Base-by-base conservation (phyloP, 2,888 invertebrate genomes). In the Junonia oenone region DNA sequence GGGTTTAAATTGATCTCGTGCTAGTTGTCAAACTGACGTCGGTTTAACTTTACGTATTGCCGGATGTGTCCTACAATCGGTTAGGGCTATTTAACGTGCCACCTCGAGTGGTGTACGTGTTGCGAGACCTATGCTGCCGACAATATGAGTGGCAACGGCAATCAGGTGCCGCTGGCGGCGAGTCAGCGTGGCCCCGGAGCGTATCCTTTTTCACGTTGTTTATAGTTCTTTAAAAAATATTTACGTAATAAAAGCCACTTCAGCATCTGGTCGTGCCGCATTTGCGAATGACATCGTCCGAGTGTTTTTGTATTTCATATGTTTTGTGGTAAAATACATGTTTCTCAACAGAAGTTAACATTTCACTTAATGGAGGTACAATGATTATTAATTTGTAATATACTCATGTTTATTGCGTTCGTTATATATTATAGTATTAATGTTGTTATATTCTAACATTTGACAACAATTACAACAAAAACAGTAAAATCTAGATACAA, bases 131-230 rank as follows among this genome's bases (percentile, higher is more conserved):
- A 90, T 91, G 91, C 91, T 88, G 88, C 87, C 83, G 83, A 91
- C 82, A 87, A 76, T 83, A 93, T 93, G 93, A 93, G 92, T 87
- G 91, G 91, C 82, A 93, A 92, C 88, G 92, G 91, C 84, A 93
- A 92, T 84, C 92, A 91, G 90, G 90, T 91, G 91, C 92, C 92
- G 80, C 80, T 91, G 81, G 92, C 91, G 81, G 91, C 91, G 76
- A 89, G 81, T 90, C 92, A 86, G 78, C 91, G 89, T 81, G 91
- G 84, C 70, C 89, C 87, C 79, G 91, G 84, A 81, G 76, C 91
- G 92, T 92, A 92, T 92, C 92, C 92, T 92, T 92, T 91, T 85
- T 69, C 49, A 59, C 47, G 17, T 53, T 47, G 45, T 53, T 58
- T 67, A 64, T 63, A 64, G 72, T 69, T 72, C 68, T 63, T 73